These are phyloP conservation scores for Microplitis demolitor DNA, from an alignment of 1,140 invertebrate genomes.

Conservation along the genomic window DNA sequence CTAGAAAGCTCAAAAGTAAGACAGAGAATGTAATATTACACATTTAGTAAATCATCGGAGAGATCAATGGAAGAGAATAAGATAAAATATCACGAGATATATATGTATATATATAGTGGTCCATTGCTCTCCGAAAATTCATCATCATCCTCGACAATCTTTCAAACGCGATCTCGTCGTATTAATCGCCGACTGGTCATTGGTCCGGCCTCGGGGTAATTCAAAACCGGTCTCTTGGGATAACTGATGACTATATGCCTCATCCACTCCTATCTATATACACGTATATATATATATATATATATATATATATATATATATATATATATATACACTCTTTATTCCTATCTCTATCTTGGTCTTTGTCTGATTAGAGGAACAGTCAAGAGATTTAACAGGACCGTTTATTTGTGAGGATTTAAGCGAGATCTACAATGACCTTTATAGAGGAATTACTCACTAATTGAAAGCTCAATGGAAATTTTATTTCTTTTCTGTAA, in stretches of 20 bases:
- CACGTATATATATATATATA: neutral
- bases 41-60: neutral
- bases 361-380: neutral
- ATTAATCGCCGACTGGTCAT: conserved; percentile 24
- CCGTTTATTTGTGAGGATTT: neutral
- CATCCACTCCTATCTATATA: neutral
- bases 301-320: neutral
- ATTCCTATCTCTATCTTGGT: neutral
- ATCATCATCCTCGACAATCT: conserved; percentile 24
- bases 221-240: neutral
- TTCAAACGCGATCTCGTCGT: conserved; percentile 18
- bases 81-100: neutral
- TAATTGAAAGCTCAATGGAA: neutral
- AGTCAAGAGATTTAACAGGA: neutral
- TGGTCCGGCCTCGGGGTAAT: conserved; percentile 6
- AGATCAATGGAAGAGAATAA: neutral
- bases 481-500: neutral
- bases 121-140: conserved; percentile 16
- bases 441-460: neutral
- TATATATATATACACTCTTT: neutral
- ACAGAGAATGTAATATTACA: neutral
- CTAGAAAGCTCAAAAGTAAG: neutral
- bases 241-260: neutral
- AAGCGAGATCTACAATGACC: neutral
- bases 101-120: neutral